These are phyloP conservation scores for Pammene aurita DNA, from an alignment of 2,888 invertebrate genomes.

Conservation along the genomic window DNA sequence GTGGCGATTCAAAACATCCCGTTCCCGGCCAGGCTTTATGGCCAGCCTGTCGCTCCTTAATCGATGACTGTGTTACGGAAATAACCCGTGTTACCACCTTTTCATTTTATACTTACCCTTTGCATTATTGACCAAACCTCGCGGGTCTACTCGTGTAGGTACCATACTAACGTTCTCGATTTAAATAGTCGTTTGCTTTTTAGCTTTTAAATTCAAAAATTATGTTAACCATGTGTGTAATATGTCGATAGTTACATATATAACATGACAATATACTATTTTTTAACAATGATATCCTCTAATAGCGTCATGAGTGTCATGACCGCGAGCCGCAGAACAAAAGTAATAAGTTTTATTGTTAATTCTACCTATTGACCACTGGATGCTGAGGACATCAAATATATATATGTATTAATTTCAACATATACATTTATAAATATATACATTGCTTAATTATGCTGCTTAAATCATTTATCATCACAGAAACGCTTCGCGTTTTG, in stretches of 20 bases:
- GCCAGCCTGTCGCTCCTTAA: conserved; percentile 75
- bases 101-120: conserved; percentile 30
- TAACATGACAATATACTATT: background rate
- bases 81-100: conserved; percentile 64
- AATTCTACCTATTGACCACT: background rate
- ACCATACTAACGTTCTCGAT: background rate
- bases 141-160: background rate
- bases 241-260: background rate
- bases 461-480: too few relatives aligned
- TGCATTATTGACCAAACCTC: conserved; percentile 21
- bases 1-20: conserved; percentile 82
- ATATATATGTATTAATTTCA: too few relatives aligned
- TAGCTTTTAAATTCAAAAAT: background rate
- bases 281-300: background rate
- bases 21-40: conserved; percentile 73
- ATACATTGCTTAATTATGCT: too few relatives aligned
- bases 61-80: conserved; percentile 78
- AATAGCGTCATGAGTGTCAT: background rate
- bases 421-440: too few relatives aligned
- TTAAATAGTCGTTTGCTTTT: background rate
- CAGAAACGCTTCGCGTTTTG: too few relatives aligned
- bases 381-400: too few relatives aligned
- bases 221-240: too few relatives aligned
- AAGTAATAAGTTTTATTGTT: background rate
- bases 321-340: too few relatives aligned